Conservation (phyloP, 1,140 invertebrate genomes). For the Zaprionus capensis region DNA sequence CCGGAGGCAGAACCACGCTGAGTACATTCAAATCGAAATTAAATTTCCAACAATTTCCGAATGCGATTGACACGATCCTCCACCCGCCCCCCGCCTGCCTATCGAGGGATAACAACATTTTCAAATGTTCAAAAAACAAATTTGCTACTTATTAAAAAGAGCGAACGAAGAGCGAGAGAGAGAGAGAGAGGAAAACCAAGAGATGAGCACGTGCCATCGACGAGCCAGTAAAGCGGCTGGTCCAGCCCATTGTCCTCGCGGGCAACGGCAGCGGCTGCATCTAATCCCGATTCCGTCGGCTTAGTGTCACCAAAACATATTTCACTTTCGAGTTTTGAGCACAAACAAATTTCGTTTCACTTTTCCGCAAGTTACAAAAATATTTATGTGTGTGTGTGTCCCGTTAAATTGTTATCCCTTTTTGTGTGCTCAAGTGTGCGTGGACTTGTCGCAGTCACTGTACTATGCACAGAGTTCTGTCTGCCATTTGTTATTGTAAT, state of each 20-base stretch:
- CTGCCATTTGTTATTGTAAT: constrained; percentile 38
- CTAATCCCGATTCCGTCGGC: constrained; percentile 76
- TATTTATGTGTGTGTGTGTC: constrained; percentile 20
- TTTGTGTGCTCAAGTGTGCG: constrained; percentile 66
- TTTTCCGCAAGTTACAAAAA: constrained; percentile 60
- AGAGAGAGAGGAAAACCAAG: constrained; percentile 21
- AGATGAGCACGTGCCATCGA: constrained; percentile 73
- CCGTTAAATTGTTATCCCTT: constrained; percentile 71
- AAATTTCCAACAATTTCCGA: constrained; percentile 57
- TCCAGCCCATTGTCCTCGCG: constrained; percentile 49
- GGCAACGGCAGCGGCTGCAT: constrained; percentile 69
- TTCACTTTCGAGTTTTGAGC: constrained; percentile 68
- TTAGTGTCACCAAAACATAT: constrained; percentile 83
- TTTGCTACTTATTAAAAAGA: constrained; percentile 73
- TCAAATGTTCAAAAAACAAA: constrained; percentile 73
- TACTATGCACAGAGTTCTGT: constrained; percentile 18
- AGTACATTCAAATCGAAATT: constrained; percentile 62
- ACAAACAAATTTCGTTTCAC: constrained; percentile 69
- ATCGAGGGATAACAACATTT: constrained; percentile 71
- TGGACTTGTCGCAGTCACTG: constrained; percentile 28
- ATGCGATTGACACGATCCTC: constrained; percentile 27
- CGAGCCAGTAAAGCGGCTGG: constrained; percentile 58
- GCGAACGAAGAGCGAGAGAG: constrained; percentile 11
- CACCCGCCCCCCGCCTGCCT: background rate
- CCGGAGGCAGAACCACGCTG: constrained; percentile 34